Evolutionary conservation across 2,888 invertebrate species (phyloP).

Genomic region (Harmothoe impar): DNA sequence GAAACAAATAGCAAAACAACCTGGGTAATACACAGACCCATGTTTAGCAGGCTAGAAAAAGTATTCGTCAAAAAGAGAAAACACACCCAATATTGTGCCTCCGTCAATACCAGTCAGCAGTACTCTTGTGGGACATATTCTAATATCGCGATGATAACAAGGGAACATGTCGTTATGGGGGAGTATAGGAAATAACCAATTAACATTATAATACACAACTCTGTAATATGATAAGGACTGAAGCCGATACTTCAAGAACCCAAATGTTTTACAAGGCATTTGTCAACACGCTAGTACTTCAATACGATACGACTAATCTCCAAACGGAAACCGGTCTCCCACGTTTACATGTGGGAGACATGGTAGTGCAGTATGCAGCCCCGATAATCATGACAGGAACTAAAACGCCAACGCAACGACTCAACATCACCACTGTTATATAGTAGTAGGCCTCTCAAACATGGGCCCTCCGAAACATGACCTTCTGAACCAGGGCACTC

Average conservation of each 20-base stretch:
- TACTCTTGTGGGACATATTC: not conserved
- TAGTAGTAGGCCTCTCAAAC: too few species aligned
- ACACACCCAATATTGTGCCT: not conserved
- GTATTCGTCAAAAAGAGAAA: not conserved
- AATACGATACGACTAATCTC: slow-evolving; percentile 26
- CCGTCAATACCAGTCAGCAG: not conserved
- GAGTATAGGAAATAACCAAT: not conserved
- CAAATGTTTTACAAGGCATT: not conserved
- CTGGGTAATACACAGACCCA: not conserved
- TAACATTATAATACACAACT: not conserved
- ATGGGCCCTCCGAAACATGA: too few species aligned
- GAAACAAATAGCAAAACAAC: not conserved
- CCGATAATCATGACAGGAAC: not conserved
- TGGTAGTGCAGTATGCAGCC: slow-evolving; percentile 32
- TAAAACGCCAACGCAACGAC: not conserved
- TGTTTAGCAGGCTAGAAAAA: not conserved
- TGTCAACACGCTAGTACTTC: not conserved
- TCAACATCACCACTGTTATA: not conserved
- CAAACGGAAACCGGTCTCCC: slow-evolving; percentile 27
- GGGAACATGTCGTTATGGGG: not conserved
- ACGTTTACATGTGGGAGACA: not conserved
- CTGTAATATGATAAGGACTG: not conserved
- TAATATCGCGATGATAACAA: not conserved
- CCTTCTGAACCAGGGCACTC: too few species aligned
- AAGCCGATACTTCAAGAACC: not conserved